These are phyloP conservation scores for Microhierax caerulescens DNA, from an alignment of 2,797 vertebrate species.

Conservation along the genomic window DNA sequence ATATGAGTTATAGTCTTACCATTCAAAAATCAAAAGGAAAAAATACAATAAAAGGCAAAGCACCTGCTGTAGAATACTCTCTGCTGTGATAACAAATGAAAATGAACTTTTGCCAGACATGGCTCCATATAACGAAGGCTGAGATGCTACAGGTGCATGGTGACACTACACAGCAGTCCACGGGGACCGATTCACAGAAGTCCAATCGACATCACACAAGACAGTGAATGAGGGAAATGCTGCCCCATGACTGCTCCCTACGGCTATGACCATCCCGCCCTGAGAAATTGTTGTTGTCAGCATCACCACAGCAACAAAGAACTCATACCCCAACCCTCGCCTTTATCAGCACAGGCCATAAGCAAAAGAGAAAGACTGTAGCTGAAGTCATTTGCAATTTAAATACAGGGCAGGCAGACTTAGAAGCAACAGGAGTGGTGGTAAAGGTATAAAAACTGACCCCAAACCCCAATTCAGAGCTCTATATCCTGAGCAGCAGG, in stretches of 20 bases:
- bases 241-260: background rate
- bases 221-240: background rate
- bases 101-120: background rate
- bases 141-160: background rate
- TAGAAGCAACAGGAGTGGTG: background rate
- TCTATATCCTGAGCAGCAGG: background rate
- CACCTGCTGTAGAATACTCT: background rate
- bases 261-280: fast-evolving
- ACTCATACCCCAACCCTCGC: background rate
- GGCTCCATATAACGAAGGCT: background rate
- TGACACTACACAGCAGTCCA: background rate
- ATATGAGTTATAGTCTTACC: background rate
- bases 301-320: background rate
- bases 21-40: background rate
- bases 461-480: background rate
- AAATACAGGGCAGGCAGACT: background rate
- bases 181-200: background rate
- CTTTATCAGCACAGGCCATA: background rate
- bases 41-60: background rate
- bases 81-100: background rate
- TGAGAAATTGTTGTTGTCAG: background rate
- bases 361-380: background rate
- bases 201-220: background rate
- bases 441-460: background rate
- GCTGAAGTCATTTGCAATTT: background rate